Base-by-base conservation (phyloP, 1,140 invertebrate genomes). In the Nymphalis io region DNA sequence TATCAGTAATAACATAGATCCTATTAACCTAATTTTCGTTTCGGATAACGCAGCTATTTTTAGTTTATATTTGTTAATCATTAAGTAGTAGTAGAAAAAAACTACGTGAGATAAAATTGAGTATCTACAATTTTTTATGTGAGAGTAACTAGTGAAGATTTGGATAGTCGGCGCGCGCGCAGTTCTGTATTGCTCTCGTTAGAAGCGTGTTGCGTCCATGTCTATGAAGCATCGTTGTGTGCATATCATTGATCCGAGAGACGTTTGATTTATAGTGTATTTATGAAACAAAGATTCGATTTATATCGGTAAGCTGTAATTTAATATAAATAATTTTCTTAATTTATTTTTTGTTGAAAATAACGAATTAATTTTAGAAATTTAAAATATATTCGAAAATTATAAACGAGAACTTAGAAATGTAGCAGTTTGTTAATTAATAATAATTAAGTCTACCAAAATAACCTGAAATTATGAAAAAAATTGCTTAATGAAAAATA, bases 191-290 rank as follows among this genome's bases (percentile, higher is more conserved):
- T 44, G 69, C 39, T 72, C 57, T 73, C 59, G 66, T 61, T 58
- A 42, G 40, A 48, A 68, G 72, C 58, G 60, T 46, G 74, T 75
- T 76, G 76, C 69, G 55, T 75, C 60, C 68, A 60, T 51, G 55
- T 60, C 44, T 73, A 53, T 38, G 21, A 40, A 40, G n/a, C 42
- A 55, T 42, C 20, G 20, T 27, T 18, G 5, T 42, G 59, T 57
- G 23, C 11, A 42, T 42, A 53, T 65, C 58, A 55, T 58, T 40
- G 48, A 57, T 15, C 15, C 21, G 51, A 10, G 20, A 53, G 18
- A 55, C 13, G 8, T 48, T 38, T n/a, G n/a, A 48, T 48, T 5
- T 38, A 64, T 33, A 0, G 44, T 64, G 44, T 68, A 51, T 65
- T 74, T 60, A 74, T 69, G 40, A 68, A 68, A 55, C 46, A 68